A percentile compares a stretch with the other conserved stretches of the same genome.
These are phyloP conservation scores for Anorthoa munda DNA, from an alignment of 2,888 invertebrate species.

Conservation along the genomic window DNA sequence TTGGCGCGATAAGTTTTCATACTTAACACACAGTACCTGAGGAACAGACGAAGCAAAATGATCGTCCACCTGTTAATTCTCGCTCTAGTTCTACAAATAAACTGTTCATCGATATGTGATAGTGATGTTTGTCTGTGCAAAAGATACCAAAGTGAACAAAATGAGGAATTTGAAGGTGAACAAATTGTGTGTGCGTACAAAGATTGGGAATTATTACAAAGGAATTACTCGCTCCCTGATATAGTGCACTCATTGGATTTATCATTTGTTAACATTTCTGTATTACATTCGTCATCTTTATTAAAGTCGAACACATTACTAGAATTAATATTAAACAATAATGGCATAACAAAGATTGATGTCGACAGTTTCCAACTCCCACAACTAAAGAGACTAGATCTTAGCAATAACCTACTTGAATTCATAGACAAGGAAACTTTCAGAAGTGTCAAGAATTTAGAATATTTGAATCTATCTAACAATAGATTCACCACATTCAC, in stretches of 20 bases:
- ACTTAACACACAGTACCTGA: constrained; percentile 62
- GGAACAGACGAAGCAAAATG: constrained; percentile 67
- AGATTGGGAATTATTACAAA: constrained; percentile 63
- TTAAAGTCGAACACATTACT: constrained; percentile 76
- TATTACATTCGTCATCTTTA: constrained; percentile 69
- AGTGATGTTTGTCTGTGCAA: constrained; percentile 74
- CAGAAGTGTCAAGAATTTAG: constrained; percentile 79
- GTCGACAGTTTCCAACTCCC: constrained; percentile 77
- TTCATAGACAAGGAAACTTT: constrained; percentile 82
- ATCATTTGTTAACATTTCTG: constrained; percentile 80
- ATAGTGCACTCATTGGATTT: constrained; percentile 79
- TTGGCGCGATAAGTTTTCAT: constrained; percentile 75
- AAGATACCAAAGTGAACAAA: constrained; percentile 66
- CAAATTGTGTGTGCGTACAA: constrained; percentile 80
- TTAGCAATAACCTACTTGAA: constrained; percentile 83
- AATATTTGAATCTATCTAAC: constrained; percentile 85
- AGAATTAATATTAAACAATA: constrained; percentile 78
- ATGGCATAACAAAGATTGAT: constrained; percentile 77
- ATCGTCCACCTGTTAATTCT: constrained; percentile 64
- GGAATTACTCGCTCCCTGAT: constrained; percentile 75
- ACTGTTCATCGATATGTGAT: constrained; percentile 78
- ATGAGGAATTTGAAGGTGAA: constrained; percentile 77
- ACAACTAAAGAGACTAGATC: constrained; percentile 81
- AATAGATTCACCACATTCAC: constrained; percentile 84
- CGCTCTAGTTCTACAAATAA: constrained; percentile 66